Evolutionary conservation across 2,888 invertebrate genomes (phyloP), one percentile per base, ranked within the genome.

Genomic region (Alentia gelatinosa): DNA sequence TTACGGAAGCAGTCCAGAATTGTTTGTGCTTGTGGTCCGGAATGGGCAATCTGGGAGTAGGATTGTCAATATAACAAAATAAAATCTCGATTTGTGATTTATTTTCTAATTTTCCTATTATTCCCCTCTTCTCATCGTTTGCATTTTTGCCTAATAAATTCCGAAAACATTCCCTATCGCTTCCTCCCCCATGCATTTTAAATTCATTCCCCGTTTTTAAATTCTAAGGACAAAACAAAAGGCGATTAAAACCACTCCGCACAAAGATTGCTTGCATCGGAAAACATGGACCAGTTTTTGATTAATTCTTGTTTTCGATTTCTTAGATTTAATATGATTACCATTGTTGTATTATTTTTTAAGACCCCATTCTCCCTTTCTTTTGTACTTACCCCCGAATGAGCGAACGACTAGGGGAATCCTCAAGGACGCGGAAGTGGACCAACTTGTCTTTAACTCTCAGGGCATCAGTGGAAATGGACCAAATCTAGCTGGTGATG

Each of bases 201-300:
- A 68, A 5, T 68, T 68, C 56, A 5, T 19, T 56, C n/a, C n/a
- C 56, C n/a, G n/a, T n/a, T 4, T 56, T 56, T 56, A n/a, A 56
- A 56, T 19, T 4, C 56, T n/a, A 56, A 56, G n/a, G 3, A 56
- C 9, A 56, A 56, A 74, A 74, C 74, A 74, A 33, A 74, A 74
- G 33, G 15, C 74, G 26, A 74, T 74, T 74, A 74, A 74, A 56
- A 74, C 30, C 30, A 74, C 12, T 74, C 74, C 26, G 19, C 30
- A 26, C 74, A 74, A 74, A 74, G 74, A 74, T 74, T 74, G 74
- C 74, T 74, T 74, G 19, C 74, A n/a, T 33, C 74, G 56, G 56
- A 56, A 56, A 56, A 47, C 7, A 47, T n/a, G n/a, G 56, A 56
- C n/a, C 23, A 56, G 9, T 5, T 56, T 56, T 56, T 3, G 3